phyloP scores from a whole-genome alignment of 2,888 invertebrate species.

The Amiota mariae region DNA sequence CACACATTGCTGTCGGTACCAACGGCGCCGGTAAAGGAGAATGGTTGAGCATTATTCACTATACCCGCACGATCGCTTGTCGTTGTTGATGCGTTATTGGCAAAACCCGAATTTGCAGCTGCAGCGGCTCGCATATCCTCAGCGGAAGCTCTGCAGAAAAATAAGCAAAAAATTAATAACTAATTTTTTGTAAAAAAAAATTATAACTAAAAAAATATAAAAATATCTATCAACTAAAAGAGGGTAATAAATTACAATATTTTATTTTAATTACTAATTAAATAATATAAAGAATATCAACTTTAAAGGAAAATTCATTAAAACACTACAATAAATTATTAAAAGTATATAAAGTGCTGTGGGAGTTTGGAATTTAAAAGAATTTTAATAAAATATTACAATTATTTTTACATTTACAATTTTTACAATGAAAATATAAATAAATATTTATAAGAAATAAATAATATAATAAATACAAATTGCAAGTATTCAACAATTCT shows the following conservation, averaged over 20 bases:
- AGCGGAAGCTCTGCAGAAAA: slow-evolving; percentile 80
- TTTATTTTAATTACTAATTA: background rate
- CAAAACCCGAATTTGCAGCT: slow-evolving; percentile 59
- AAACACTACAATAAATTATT: no score
- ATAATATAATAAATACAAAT: no score
- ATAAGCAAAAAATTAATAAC: background rate
- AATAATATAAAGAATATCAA: background rate
- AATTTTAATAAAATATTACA: no score
- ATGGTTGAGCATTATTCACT: slow-evolving; percentile 87
- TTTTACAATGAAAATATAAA: no score
- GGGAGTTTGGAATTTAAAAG: no score
- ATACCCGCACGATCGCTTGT: slow-evolving; percentile 83
- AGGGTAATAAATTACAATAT: background rate
- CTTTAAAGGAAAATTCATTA: no score
- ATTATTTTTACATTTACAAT: no score
- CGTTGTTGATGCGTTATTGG: slow-evolving; percentile 69
- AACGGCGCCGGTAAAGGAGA: slow-evolving; percentile 83
- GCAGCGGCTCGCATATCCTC: slow-evolving; percentile 86
- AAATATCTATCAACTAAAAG: slow-evolving; percentile 29
- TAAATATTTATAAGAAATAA: no score
- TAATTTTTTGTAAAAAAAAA: background rate
- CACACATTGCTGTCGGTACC: slow-evolving; percentile 80
- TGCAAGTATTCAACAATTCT: no score
- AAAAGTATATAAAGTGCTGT: no score
- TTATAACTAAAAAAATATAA: slow-evolving; percentile 11